Evolutionary conservation across 2,797 vertebrate genomes (phyloP).

Genomic region (Emys orbicularis): DNA sequence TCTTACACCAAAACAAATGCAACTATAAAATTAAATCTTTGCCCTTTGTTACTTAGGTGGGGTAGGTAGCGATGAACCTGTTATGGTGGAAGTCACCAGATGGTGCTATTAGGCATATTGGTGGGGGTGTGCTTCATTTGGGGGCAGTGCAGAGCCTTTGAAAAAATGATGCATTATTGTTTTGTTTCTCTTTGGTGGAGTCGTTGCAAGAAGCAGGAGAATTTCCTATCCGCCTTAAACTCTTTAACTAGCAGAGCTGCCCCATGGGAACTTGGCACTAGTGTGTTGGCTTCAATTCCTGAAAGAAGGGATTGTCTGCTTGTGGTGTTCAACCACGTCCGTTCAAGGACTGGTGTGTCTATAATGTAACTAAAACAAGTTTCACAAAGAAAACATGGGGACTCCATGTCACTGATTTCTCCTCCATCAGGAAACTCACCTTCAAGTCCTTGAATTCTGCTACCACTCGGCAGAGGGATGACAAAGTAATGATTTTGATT

Average conservation of each 20-base stretch:
- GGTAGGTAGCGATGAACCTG: not conserved
- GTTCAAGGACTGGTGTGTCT: not conserved
- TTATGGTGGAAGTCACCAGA: constrained; percentile 15
- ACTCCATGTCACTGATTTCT: fast-evolving
- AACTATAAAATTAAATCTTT: not conserved
- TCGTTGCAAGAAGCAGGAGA: not conserved
- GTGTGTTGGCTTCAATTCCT: not conserved
- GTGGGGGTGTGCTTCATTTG: fast-evolving
- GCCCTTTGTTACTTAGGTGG: not conserved
- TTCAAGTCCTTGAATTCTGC: not conserved
- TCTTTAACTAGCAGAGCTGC: fast-evolving
- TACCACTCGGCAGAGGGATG: fast-evolving
- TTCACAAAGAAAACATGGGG: not conserved
- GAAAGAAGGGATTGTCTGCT: fast-evolving
- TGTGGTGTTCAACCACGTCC: not conserved
- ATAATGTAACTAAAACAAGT: not conserved
- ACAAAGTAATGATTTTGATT: fast-evolving
- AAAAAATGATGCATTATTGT: not conserved
- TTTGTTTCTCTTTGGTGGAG: fast-evolving
- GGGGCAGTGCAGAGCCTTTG: not conserved
- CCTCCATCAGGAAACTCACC: fast-evolving
- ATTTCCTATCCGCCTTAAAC: not conserved
- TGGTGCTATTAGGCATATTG: constrained; percentile 39
- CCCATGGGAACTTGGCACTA: fast-evolving
- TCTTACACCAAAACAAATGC: not conserved